Percentiles rank a stretch among this genome's conserved stretches.
Evolutionary conservation across 2,113 vertebrate species (phyloP).

Genomic region (Eudyptes chrysolophus): DNA sequence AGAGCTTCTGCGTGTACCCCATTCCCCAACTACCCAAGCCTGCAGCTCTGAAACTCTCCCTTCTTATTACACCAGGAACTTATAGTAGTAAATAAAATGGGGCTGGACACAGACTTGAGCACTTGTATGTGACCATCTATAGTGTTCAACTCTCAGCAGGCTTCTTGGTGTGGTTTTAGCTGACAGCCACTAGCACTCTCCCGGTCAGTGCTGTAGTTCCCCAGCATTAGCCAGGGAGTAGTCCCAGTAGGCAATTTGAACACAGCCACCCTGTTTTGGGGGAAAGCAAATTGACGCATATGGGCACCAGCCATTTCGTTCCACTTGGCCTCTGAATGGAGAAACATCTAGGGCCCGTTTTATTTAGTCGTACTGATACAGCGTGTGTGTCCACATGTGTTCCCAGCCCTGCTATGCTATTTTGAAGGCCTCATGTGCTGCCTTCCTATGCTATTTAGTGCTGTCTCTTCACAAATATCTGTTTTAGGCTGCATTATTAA

Average conservation of each 20-base stretch:
- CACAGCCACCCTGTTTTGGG: not conserved
- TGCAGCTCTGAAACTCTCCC: not conserved
- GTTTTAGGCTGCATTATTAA: constrained; percentile 28
- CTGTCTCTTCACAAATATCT: constrained; percentile 39
- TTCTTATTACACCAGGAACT: not conserved
- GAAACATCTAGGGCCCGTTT: not conserved
- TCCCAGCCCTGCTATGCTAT: not conserved
- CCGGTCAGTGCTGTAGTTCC: not conserved
- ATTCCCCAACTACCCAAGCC: not conserved
- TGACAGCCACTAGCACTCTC: not conserved
- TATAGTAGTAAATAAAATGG: not conserved
- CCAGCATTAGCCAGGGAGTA: not conserved
- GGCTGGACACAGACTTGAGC: not conserved
- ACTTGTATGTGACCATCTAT: not conserved
- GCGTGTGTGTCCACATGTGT: not conserved
- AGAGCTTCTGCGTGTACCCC: not conserved
- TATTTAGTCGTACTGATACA: not conserved
- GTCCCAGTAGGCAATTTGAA: not conserved
- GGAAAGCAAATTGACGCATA: not conserved
- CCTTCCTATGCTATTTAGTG: not conserved
- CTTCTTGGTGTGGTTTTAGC: not conserved
- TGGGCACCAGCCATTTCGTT: not conserved
- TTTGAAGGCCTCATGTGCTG: not conserved
- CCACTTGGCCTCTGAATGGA: not conserved
- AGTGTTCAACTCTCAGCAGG: not conserved